Base-by-base conservation (phyloP, 2,113 vertebrate species). In the Chloropsis hardwickii region DNA sequence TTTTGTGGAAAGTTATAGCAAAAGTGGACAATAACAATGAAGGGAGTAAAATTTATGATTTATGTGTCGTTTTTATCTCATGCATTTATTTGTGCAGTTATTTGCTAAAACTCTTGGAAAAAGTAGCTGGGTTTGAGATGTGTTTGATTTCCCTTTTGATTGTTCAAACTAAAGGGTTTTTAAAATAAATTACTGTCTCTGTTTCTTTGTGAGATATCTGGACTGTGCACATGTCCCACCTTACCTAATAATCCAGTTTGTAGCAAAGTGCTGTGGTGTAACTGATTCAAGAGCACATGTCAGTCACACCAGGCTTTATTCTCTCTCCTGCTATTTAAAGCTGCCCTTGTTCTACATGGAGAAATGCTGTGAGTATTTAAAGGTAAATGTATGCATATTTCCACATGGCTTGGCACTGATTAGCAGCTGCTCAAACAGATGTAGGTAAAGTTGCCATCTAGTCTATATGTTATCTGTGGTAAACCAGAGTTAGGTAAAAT, bases 241-340 rank as follows among this genome's bases (percentile, higher is more conserved):
- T 82, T 90, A 57, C 53, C 74, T 33, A 48, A 48, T 88, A 76
- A 65, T 72, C n/a, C 62, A 86, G 74, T 90, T 90, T 65, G 42
- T 48, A 69, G 81, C 66, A 7, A 57, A 85, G 88, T 51, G 39
- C 88, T 79, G 74, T 90, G 48, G 53, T 44, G 85, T 79, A 80
- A 74, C 88, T 95, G 85, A 90, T 65, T 88, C 79, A 69, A 40
- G 81, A 93, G 88, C 90, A 90, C 82, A 42, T 82, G 94, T 91
- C 16, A 1, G 53, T 95, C 88, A 81, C 88, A 80, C 82, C 66
- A 90, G 85, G 54, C 74, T 94, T 67, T 88, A 67, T 91, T 95
- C 66, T 89, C 47, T 76, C 66, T 85, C 33, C 90, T 93, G 90
- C 95, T 96, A 92, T 95, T 97, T 97, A 94, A 96, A 96, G 90